phyloP scores from a whole-genome alignment of 35 echinoderm and acorn worm genomes.

The Acanthaster planci region DNA sequence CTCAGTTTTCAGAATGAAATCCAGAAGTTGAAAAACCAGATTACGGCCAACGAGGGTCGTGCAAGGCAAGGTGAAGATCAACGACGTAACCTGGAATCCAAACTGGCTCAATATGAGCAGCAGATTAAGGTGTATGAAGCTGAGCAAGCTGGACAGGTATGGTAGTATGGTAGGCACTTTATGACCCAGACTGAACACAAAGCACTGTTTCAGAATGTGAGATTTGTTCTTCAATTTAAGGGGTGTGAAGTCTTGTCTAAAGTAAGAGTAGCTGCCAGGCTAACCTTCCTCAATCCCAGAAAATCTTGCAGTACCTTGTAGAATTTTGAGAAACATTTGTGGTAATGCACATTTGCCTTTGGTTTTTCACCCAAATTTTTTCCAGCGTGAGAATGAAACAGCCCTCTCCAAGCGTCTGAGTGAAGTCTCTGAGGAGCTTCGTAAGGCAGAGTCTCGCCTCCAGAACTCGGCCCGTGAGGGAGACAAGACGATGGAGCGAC shows the following conservation, averaged over 20 bases:
- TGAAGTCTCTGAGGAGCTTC: conserved; percentile 78
- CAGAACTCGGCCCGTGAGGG: conserved; percentile 47
- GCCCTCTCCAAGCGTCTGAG: conserved; percentile 74
- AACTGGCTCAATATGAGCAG: conserved; percentile 62
- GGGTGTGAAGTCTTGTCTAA: too few relatives aligned
- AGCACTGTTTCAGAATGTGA: too few relatives aligned
- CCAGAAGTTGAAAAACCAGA: conserved; percentile 70
- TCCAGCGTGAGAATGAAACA: conserved; percentile 69
- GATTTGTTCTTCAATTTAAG: too few relatives aligned
- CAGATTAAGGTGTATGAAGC: conserved; percentile 54
- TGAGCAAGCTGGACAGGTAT: conserved; percentile 57
- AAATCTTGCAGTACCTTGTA: too few relatives aligned
- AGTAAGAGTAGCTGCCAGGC: too few relatives aligned
- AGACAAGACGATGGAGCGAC: conserved; percentile 39
- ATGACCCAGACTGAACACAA: too few relatives aligned
- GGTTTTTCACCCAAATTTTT: background rate
- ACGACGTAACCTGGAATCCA: conserved; percentile 56
- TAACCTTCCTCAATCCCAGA: too few relatives aligned
- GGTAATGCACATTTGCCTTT: too few relatives aligned
- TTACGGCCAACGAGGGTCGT: conserved; percentile 57
- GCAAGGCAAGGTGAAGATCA: conserved; percentile 68
- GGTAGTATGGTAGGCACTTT: background rate
- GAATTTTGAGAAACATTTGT: too few relatives aligned
- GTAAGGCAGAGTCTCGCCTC: conserved; percentile 66
- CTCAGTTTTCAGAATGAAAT: conserved; percentile 63